Conservation (phyloP, 2,113 vertebrate species). For the Chrysochloris asiatica region DNA sequence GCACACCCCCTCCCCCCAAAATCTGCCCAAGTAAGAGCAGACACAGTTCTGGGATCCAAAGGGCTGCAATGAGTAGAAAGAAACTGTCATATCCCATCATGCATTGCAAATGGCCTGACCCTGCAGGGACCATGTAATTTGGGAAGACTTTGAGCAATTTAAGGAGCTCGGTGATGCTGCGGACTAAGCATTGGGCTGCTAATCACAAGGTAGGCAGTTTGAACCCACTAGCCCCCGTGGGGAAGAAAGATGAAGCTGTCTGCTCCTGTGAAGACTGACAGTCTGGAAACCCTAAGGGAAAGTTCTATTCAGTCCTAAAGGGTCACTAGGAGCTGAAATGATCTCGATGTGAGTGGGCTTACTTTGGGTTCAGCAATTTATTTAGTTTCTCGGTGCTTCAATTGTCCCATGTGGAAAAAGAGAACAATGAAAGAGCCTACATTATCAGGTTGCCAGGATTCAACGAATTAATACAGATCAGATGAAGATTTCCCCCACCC, state of each 20-base stretch:
- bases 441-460: neutral
- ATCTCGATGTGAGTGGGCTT: too few relatives aligned
- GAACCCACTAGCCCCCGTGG: too few relatives aligned
- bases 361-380: too few relatives aligned
- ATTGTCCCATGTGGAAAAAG: neutral
- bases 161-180: too few relatives aligned
- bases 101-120: neutral
- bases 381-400: neutral
- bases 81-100: neutral
- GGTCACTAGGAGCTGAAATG: too few relatives aligned
- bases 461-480: neutral
- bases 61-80: rapidly evolving
- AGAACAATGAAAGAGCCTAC: neutral
- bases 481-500: neutral
- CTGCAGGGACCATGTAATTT: neutral
- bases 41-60: neutral
- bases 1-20: neutral
- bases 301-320: too few relatives aligned
- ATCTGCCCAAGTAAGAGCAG: neutral
- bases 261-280: too few relatives aligned
- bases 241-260: too few relatives aligned
- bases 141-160: neutral
- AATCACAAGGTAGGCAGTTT: too few relatives aligned
- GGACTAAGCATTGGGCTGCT: too few relatives aligned
- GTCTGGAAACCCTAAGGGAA: too few relatives aligned